Base-by-base conservation (phyloP, 2,113 vertebrate species). In the Scophthalmus maximus region DNA sequence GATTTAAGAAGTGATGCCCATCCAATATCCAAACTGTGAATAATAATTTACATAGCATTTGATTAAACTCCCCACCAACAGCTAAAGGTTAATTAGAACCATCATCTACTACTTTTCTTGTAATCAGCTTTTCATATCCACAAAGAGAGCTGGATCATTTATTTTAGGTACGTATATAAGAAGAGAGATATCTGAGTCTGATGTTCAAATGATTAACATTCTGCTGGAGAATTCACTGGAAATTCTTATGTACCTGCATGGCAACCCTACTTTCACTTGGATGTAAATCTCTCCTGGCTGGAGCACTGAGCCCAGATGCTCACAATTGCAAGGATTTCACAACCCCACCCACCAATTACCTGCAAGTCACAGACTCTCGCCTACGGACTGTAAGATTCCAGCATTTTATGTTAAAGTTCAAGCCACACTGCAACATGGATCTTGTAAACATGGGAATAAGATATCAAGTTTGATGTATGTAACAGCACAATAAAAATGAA, bases 51-150 rank as follows among this genome's bases (percentile, higher is more conserved):
- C 22, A 30, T 58, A 49, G 6, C 18, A 55, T 69, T 29, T 70
- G 42, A 23, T 74, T 46, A 75, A 66, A 57, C 26, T 46, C 14
- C 38, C n/a, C 29, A 79, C 15, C 22, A 50, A 56, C 15, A 12
- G 66, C 36, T 59, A 14, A 3, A 49, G 26, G 66, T 62, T 61
- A 66, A 66, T 61, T 51, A 61, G 20, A 66, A 62, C 6, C 14
- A 70, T 78, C 1, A 56, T 72, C 15, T 50, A 22, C 7, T 36
- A 49, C 8, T 44, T 62, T 72, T 62, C 17, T 20, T 63, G 27
- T 22, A 75, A 74, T 70, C 23, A 70, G 65, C 17, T 38, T 61
- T 73, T 56, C 6, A 82, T 6, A 51, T 65, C 9, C 61, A 64
- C 29, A 23, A 38, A 18, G 25, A 50, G 47, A 47, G 15, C 14